Base-by-base conservation (phyloP, 2,113 vertebrate species). In the Indri indri region DNA sequence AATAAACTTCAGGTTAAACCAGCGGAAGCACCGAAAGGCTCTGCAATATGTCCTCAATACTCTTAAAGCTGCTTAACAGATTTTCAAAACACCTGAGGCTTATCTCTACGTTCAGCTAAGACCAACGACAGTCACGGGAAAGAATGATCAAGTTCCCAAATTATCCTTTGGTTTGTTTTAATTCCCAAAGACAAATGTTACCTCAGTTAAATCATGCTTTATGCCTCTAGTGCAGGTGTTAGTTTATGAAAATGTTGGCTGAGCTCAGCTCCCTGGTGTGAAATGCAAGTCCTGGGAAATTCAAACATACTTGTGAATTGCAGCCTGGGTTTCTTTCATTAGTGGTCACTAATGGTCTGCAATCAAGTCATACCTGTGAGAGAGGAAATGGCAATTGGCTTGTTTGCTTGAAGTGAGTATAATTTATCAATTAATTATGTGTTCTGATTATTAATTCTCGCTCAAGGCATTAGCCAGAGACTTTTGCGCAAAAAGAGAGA, bases 211-310 rank as follows among this genome's bases (percentile, higher is more conserved):
- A 79, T 95, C 74, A 42, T 11, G 63, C 68, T 66, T 92, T 61
- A 37, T 25, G 37, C 63, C 70, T 91, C 92, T 50, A 5, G 30
- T 37, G 63, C 97, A 97, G 96, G 95, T 96, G 96, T 91, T 93
- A 40, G 52, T 42, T 77, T 71, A 84, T 50, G 87, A 94, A 94
- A 96, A 91, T 87, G 89, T 13, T 57, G 89, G 92, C 95, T 97
- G 93, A 97, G 91, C 92, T 96, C 96, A 95, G 96, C 95, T 96
- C 90, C 92, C 80, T 12, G 74, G 88, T 65, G 96, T 88, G 95
- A 95, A 77, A 88, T 30, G 59, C 82, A 87, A 83, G 86, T 66
- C 74, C 66, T 11, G 34, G 90, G 96, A 90, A 97, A 97, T 57
- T 71, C 89, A 61, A 9, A 88, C 59, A 1, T 65, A 17, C 50